phyloP scores from a whole-genome alignment of 2,888 invertebrate species.

The Tiphia femorata region DNA sequence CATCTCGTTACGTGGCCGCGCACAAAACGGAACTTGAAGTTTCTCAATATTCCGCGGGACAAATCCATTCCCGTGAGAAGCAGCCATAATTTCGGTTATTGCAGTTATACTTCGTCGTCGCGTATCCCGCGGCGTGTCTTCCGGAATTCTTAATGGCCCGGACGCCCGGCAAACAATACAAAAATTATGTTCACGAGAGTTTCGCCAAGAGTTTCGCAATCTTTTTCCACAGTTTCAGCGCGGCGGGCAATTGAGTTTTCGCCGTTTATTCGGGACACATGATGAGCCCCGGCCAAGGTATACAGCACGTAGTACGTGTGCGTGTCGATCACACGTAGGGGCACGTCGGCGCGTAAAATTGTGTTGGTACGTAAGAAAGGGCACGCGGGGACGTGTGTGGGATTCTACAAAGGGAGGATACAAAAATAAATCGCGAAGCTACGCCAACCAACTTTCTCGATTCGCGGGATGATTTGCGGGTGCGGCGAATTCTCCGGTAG shows the following conservation, averaged over 20 bases:
- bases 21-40: too few relatives aligned
- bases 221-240: slow-evolving; percentile 50
- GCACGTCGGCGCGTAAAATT: neutral
- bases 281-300: slow-evolving; percentile 38
- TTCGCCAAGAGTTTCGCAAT: slow-evolving; percentile 59
- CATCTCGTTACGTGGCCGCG: too few relatives aligned
- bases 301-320: slow-evolving; percentile 6
- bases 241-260: slow-evolving; percentile 36
- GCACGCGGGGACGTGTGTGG: neutral
- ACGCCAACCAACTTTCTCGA: slow-evolving; percentile 53
- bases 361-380: too few relatives aligned
- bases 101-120: slow-evolving; percentile 43
- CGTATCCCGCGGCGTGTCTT: slow-evolving; percentile 37
- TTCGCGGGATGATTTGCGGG: slow-evolving; percentile 54
- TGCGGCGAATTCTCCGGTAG: too few relatives aligned
- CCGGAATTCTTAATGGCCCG: slow-evolving; percentile 51
- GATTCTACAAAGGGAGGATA: slow-evolving; percentile 1
- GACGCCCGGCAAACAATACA: slow-evolving; percentile 58
- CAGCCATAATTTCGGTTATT: slow-evolving; percentile 53
- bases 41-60: too few relatives aligned
- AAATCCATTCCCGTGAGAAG: too few relatives aligned
- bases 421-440: slow-evolving; percentile 35
- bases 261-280: slow-evolving; percentile 58
- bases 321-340: neutral
- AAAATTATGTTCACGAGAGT: slow-evolving; percentile 67